Base-by-base conservation (phyloP, 2,797 vertebrate species). In the Arvicola amphibius region DNA sequence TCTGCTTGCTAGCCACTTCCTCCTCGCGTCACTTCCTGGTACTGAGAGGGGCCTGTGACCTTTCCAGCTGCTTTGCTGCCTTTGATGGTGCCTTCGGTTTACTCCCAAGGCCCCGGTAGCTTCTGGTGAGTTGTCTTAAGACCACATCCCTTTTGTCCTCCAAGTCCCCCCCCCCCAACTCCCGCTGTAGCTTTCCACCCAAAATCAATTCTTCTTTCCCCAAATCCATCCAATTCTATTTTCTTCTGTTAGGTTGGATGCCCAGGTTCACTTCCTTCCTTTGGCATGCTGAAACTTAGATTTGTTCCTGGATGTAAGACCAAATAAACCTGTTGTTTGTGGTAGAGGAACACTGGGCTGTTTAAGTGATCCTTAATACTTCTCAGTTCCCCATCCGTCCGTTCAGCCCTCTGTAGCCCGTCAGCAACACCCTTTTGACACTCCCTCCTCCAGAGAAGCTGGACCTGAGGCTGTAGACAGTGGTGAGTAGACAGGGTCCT, bases 291-390 rank as follows among this genome's bases (percentile, higher is more conserved):
- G 63, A 95, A 51, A 46, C 65, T 81, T 88, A 83, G 19, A 29
- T 67, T 77, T 53, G 48, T 77, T 46, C 27, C 84, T 89, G 74
- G 51, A 80, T 25, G 84, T 93, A 95, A 94, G 74, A 84, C 59
- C 40, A 77, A 1, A 90, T 92, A 40, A 76, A 78, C 67, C 85
- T 67, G 51, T 65, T 63, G 13, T 76, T 94, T 95, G 92, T 74
- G 73, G 37, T 79, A 71, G 17, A 65, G 74, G 43, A 65, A 73
- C 59, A 27, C 23, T n/a, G 74, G 67, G 21, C 63, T 92, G 53
- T 43, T 71, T 76, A 67, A 91, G 59, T 73, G 83, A 76, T n/a
- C 3, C 12, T 51, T 1, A 21, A 89, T 59, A 27, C 43, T 76
- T 92, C 80, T 92, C 78, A 27, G 65, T 63, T 34, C 11, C 67